Evolutionary conservation across 1,140 invertebrate species (phyloP), one percentile per base, ranked within the genome.

Genomic region (Musca domestica): DNA sequence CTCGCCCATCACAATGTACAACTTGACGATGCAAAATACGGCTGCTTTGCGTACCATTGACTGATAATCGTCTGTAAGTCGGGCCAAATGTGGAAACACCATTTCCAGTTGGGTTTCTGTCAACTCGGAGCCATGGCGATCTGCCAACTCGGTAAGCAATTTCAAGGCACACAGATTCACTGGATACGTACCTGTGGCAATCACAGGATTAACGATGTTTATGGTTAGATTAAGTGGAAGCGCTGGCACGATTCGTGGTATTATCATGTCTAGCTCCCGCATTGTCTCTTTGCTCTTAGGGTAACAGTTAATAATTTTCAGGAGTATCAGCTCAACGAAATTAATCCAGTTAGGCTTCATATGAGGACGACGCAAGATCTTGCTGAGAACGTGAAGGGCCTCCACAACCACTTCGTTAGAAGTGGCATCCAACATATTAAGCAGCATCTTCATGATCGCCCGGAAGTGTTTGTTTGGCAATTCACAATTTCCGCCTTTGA

Each of bases 1-100:
- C 74, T 96, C 93, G 1, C 95, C 95, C 3, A 96, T 89, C 15
- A 89, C 88, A 71, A 90, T 87, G 71, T 97, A 92, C 67, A 97
- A 88, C 30, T 94, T 92, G 2, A 98, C 96, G 89, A 98, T 95
- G 77, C 94, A 96, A 82, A 98, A 97, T 1, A 98, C 94, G 9
- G 94, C 92, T 69, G 94, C 94, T 81, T 98, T 98, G 15, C 96
- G 87, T 23, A 98, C 94, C 66, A 92, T 89, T 69, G 93, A 95
- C 80, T 96, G 93, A 19, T 86, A 82, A 78, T 97, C 94, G 77
- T 95, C 96, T 5, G 93, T 91, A 87, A 95, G 78, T 84, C 92
- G 90, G 14, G 95, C 87, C 19, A 98, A 86, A 30, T 92, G 90
- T n/a, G 92, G 92, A 89, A 97, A 95, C 61, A 97, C 86, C 69